phyloP scores from a whole-genome alignment of 2,797 vertebrate genomes.

The Takifugu rubripes region DNA sequence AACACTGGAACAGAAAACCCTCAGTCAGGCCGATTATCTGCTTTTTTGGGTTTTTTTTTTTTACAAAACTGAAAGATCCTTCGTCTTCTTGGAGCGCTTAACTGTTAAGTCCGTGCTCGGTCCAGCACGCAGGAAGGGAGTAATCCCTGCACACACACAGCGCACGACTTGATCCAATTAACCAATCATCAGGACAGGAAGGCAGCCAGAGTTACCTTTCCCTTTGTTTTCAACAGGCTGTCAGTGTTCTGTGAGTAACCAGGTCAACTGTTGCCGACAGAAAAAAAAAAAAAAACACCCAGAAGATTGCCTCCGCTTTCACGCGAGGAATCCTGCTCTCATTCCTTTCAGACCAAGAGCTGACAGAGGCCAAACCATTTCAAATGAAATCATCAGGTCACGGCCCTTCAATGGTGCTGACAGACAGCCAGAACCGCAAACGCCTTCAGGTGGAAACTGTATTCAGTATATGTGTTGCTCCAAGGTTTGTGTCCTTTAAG shows the following conservation, averaged over 20 bases:
- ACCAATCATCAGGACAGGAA: slow-evolving; percentile 20
- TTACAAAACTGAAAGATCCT: slow-evolving; percentile 8
- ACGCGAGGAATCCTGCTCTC: slow-evolving; percentile 28
- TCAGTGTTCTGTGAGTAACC: slow-evolving; percentile 5
- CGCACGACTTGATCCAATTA: slow-evolving; percentile 38
- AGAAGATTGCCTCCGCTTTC: background rate
- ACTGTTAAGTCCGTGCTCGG: background rate
- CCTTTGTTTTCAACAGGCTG: slow-evolving; percentile 5
- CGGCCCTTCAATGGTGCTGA: background rate
- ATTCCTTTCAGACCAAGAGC: slow-evolving; percentile 43
- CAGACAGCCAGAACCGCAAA: background rate
- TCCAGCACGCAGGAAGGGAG: background rate
- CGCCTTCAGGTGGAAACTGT: no score
- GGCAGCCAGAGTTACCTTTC: slow-evolving; percentile 30
- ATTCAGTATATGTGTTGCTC: no score
- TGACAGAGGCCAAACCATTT: slow-evolving; percentile 1
- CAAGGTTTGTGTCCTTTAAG: no score
- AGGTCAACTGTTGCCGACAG: slow-evolving; percentile 11
- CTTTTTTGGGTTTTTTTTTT: background rate
- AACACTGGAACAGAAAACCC: slow-evolving; percentile 80
- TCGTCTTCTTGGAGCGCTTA: background rate
- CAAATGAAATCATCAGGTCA: no score
- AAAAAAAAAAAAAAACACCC: background rate
- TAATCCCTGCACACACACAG: background rate
- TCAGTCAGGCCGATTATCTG: background rate